Evolutionary conservation across 2,888 invertebrate species (phyloP).

Genomic region (Dolomedes plantarius): DNA sequence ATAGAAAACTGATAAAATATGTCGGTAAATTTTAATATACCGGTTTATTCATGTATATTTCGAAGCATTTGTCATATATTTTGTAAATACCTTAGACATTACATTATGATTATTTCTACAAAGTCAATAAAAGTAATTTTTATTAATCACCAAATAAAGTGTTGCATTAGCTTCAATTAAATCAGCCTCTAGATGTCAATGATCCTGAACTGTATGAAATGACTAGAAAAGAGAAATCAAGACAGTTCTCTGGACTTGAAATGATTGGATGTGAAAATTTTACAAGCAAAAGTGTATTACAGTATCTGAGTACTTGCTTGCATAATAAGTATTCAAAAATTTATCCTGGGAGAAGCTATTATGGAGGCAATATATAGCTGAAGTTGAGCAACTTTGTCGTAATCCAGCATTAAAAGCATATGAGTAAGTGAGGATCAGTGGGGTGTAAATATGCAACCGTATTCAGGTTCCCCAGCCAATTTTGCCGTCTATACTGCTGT

Average conservation of each 20-base stretch:
- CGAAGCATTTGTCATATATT: too few relatives aligned
- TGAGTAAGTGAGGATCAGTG: constrained; percentile 79
- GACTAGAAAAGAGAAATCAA: constrained; percentile 88
- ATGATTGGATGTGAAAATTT: constrained; percentile 93
- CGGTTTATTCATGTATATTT: too few relatives aligned
- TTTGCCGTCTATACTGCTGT: constrained; percentile 81
- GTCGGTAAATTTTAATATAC: too few relatives aligned
- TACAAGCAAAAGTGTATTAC: constrained; percentile 75
- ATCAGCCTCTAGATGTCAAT: constrained; percentile 78
- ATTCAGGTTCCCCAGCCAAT: constrained; percentile 81
- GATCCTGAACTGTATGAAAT: constrained; percentile 91
- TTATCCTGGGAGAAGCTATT: constrained; percentile 77
- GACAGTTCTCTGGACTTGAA: constrained; percentile 91
- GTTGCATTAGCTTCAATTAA: too few relatives aligned
- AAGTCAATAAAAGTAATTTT: too few relatives aligned
- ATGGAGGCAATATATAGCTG: constrained; percentile 81
- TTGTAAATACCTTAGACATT: too few relatives aligned
- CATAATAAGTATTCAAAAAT: constrained; percentile 81
- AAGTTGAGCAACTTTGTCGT: constrained; percentile 80
- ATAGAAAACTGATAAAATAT: too few relatives aligned
- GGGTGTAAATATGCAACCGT: constrained; percentile 81
- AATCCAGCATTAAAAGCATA: constrained; percentile 80
- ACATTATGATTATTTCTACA: too few relatives aligned
- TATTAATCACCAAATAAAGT: too few relatives aligned
- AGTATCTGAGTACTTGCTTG: constrained; percentile 79